These are phyloP conservation scores for Helicoverpa zea DNA, from an alignment of 1,140 invertebrate genomes.

Conservation along the genomic window DNA sequence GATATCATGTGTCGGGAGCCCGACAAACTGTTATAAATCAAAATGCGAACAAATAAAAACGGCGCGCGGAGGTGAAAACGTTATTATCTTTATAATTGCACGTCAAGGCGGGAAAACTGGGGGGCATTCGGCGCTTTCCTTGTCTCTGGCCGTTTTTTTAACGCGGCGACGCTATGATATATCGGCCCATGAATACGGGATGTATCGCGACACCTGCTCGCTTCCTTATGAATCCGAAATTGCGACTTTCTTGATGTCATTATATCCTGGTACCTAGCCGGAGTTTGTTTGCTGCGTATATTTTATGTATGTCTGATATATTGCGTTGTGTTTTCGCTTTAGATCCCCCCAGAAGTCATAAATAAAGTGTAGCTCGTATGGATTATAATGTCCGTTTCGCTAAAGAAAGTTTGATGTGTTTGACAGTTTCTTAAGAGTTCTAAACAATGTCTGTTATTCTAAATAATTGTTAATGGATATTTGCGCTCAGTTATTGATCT, in stretches of 20 bases:
- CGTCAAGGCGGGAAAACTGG: slow-evolving; percentile 74
- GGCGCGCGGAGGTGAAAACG: slow-evolving; percentile 76
- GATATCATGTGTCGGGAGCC: slow-evolving; percentile 48
- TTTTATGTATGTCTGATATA: slow-evolving; percentile 43
- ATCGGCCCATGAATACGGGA: slow-evolving; percentile 83
- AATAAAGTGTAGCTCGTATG: slow-evolving; percentile 18
- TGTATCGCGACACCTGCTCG: slow-evolving; percentile 75
- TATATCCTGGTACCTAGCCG: slow-evolving; percentile 55
- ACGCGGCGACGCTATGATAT: slow-evolving; percentile 70
- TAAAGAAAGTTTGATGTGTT: neutral
- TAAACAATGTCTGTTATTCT: neutral
- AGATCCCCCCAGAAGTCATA: slow-evolving; percentile 15
- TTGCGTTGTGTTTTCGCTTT: slow-evolving; percentile 35
- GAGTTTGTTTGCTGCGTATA: slow-evolving; percentile 50
- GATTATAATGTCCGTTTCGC: neutral
- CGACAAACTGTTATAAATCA: slow-evolving; percentile 79
- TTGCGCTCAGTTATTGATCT: slow-evolving; percentile 29
- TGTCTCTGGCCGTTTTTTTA: slow-evolving; percentile 57
- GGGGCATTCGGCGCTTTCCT: slow-evolving; percentile 62
- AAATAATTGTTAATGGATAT: slow-evolving; percentile 7
- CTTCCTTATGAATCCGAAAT: slow-evolving; percentile 76
- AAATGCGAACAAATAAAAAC: slow-evolving; percentile 79
- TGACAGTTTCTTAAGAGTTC: slow-evolving; percentile 1
- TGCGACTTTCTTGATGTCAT: slow-evolving; percentile 64
- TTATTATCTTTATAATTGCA: slow-evolving; percentile 86